These are phyloP conservation scores for Pelochelys cantorii DNA, from an alignment of 2,797 vertebrate species.

Conservation along the genomic window DNA sequence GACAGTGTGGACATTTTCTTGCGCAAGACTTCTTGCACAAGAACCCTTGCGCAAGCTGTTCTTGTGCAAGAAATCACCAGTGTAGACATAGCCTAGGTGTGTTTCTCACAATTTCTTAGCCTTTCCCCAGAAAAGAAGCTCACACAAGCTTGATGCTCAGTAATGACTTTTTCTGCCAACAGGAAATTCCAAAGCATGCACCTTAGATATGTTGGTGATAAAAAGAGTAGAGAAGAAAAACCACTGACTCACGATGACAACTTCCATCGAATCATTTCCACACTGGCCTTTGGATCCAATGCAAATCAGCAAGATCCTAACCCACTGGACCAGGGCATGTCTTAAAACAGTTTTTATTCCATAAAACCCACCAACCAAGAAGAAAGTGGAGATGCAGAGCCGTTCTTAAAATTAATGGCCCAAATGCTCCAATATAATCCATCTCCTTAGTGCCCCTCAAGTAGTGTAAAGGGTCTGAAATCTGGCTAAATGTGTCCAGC, in stretches of 20 bases:
- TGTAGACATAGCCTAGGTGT: too few relatives aligned
- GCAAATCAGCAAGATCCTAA: conserved; percentile 48
- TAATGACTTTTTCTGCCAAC: conserved; percentile 12
- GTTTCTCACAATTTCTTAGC: not conserved
- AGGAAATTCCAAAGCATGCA: conserved; percentile 44
- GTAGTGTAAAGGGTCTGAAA: not conserved
- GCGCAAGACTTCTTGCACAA: too few relatives aligned
- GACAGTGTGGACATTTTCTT: too few relatives aligned
- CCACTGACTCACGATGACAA: conserved; percentile 66
- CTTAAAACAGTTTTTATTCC: not conserved
- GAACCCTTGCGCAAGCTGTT: too few relatives aligned
- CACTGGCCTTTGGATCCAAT: conserved; percentile 36
- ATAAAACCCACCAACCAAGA: not conserved
- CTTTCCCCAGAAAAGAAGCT: not conserved
- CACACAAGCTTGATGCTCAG: not conserved
- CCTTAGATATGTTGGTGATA: conserved; percentile 13
- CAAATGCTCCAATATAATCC: not conserved
- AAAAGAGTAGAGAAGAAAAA: conserved; percentile 33
- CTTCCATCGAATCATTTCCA: conserved; percentile 69
- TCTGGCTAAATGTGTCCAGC: not conserved
- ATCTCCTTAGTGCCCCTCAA: not conserved
- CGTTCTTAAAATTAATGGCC: conserved; percentile 35
- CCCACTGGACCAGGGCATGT: not conserved
- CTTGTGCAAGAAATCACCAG: too few relatives aligned
- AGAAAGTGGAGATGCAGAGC: not conserved